These are phyloP conservation scores for Coptodon bakossiorum DNA, from an alignment of 2,113 vertebrate genomes.

Conservation along the genomic window DNA sequence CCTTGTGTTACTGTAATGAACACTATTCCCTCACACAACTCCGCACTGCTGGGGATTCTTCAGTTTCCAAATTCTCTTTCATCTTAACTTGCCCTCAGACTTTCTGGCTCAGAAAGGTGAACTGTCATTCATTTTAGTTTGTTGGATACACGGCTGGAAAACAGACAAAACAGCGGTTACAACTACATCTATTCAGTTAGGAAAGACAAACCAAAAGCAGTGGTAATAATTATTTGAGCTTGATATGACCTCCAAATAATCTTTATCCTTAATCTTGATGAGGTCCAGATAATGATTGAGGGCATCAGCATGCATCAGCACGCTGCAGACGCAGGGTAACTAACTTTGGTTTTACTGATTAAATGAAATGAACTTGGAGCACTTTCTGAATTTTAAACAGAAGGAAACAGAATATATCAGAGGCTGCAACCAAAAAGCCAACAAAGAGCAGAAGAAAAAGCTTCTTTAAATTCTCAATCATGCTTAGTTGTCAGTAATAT, in stretches of 20 bases:
- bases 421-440: not conserved
- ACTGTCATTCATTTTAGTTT: not conserved
- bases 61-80: conserved; percentile 22
- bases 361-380: not conserved
- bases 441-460: not conserved
- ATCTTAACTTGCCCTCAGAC: conserved; percentile 16
- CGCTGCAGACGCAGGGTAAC: not conserved
- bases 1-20: conserved; percentile 50
- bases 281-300: not conserved
- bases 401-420: not conserved
- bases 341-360: not conserved
- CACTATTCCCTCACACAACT: not conserved
- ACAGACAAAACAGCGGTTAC: not conserved
- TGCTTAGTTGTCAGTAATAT: not conserved
- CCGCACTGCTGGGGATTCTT: conserved; percentile 14
- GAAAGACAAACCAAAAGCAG: not conserved
- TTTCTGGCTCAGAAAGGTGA: not conserved
- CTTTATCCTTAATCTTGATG: not conserved
- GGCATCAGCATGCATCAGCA: not conserved
- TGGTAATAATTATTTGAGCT: not conserved
- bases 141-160: not conserved
- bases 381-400: not conserved
- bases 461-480: not conserved
- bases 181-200: not conserved
- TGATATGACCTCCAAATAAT: not conserved